Conservation (phyloP, 2,888 invertebrate species). For the Steinernema carpocapsae region DNA sequence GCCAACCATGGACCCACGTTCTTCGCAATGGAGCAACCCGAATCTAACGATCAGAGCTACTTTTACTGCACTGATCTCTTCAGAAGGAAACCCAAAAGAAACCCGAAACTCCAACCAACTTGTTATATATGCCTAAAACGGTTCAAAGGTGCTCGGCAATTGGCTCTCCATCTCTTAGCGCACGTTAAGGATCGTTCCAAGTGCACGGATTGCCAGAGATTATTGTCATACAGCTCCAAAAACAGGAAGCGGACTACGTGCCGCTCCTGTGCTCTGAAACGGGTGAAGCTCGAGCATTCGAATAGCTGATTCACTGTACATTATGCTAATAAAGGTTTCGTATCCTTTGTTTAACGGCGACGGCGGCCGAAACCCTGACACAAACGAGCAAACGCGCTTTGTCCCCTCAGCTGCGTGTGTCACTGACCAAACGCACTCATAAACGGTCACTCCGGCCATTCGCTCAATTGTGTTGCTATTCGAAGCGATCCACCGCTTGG, state of each 20-base stretch:
- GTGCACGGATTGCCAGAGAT: not conserved
- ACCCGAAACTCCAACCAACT: not conserved
- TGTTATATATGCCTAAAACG: constrained; percentile 21
- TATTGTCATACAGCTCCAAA: not conserved
- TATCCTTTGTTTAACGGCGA: constrained; percentile 6
- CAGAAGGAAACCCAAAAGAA: not conserved
- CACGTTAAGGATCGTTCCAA: not conserved
- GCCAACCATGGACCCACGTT: not conserved
- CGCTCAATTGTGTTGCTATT: not conserved
- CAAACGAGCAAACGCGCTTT: constrained; percentile 9
- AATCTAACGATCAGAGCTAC: not conserved
- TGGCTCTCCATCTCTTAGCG: constrained; percentile 4
- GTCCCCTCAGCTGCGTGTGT: constrained; percentile 13
- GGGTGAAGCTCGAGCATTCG: not conserved
- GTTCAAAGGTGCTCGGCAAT: not conserved
- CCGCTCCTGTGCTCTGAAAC: not conserved
- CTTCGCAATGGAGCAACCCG: not conserved
- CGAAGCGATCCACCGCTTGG: not conserved
- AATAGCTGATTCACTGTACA: not conserved
- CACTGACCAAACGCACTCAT: not conserved
- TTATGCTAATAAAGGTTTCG: constrained; percentile 5
- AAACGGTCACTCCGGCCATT: constrained; percentile 5
- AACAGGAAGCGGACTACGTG: not conserved
- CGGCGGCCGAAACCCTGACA: not conserved
- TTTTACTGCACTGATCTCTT: not conserved